Evolutionary conservation across 2,113 vertebrate species (phyloP), one percentile per base, ranked within the genome.

Genomic region (Bubo scandiacus): DNA sequence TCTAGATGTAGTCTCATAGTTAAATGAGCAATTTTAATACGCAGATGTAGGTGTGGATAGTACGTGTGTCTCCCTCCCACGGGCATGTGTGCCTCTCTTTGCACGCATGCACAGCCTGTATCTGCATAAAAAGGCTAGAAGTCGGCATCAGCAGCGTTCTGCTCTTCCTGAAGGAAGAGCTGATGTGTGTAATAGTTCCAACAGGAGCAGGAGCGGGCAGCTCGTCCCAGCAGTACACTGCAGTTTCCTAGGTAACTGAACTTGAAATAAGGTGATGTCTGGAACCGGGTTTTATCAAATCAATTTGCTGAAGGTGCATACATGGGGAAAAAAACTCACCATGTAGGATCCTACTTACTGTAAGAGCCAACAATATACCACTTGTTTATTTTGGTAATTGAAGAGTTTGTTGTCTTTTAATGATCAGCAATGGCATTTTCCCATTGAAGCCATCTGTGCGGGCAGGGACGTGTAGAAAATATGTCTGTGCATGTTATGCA

Each of bases 221-320:
- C 95, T 96, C 71, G 77, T 98, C 97, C 97, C 98, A 98, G 97
- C 98, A 97, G 97, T 94, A 75, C 94, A 61, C 94, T 95, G 93
- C 74, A 34, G 98, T 98, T 98, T 97, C 98, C 98, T 97, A 97
- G 98, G 98, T 88, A 98, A 98, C 98, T 55, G 70, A 97, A 97
- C 97, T 97, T 96, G 96, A 98, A 98, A 97, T 96, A 96, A 97
- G 96, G 97, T 95, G 96, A 96, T 96, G 96, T 85, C 95, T 97
- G 84, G 85, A 97, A 89, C 88, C 7, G 83, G 96, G 94, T 93
- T 97, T 95, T 95, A 97, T 95, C 92, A 92, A 97, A 97, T 97
- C 97, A 94, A 93, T 98, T 96, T 96, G 95, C 78, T 79, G 85
- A 91, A 96, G 96, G 94, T 96, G 81, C 80, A 88, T 90, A 84